These are phyloP conservation scores for Chelonoidis abingdonii DNA, from an alignment of 2,113 vertebrate genomes.

Conservation along the genomic window DNA sequence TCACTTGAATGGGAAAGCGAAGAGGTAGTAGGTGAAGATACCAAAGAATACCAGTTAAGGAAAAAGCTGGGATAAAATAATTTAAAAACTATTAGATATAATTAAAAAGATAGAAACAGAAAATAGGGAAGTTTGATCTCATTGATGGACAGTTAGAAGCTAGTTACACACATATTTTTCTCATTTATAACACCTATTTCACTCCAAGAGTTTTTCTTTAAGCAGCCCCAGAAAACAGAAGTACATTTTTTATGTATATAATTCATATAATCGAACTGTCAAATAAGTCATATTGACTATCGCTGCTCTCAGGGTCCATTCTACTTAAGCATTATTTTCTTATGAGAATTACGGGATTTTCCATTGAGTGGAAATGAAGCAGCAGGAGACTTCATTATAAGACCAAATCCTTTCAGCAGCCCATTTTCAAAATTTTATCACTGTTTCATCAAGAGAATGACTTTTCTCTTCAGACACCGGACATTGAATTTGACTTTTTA, in stretches of 20 bases:
- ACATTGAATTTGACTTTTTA: not conserved
- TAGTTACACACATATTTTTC: not conserved
- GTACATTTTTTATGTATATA: conserved; percentile 23
- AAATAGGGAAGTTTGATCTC: not conserved
- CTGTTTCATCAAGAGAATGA: not conserved
- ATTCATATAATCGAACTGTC: conserved; percentile 34
- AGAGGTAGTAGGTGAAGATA: not conserved
- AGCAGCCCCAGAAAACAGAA: conserved; percentile 5
- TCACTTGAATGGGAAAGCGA: not conserved
- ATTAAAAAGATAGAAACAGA: not conserved
- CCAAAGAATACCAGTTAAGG: not conserved
- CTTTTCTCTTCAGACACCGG: not conserved
- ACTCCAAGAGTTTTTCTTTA: not conserved
- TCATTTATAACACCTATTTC: not conserved
- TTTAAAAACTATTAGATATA: not conserved
- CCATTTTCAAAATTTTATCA: not conserved
- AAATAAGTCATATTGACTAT: not conserved
- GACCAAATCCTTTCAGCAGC: not conserved
- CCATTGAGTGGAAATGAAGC: not conserved
- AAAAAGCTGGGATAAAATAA: not conserved
- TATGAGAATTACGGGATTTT: too few species aligned
- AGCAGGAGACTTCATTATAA: not conserved
- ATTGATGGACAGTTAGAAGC: not conserved
- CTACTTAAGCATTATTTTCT: conserved; percentile 15
- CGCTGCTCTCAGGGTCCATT: conserved; percentile 39